Evolutionary conservation across 2,113 vertebrate genomes (phyloP).

Genomic region (Girardinichthys multiradiatus): DNA sequence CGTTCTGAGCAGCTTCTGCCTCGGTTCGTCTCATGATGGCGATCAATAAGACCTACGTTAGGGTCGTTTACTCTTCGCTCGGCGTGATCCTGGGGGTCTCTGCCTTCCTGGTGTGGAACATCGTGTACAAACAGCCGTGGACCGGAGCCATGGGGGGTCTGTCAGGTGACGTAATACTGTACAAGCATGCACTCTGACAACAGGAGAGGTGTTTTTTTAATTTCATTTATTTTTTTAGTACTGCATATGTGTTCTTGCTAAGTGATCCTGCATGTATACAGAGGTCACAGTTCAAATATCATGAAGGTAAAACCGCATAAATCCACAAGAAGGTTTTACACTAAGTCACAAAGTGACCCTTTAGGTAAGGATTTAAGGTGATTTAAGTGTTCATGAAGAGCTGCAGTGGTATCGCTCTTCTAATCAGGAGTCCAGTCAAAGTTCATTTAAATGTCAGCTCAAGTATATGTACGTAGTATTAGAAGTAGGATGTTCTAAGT

Average conservation of each 20-base stretch:
- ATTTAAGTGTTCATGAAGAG: background rate
- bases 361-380: too few relatives aligned
- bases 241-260: background rate
- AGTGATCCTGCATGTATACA: background rate
- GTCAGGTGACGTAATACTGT: conserved; percentile 81
- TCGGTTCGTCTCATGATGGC: conserved; percentile 59
- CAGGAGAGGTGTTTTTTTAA: background rate
- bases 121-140: conserved; percentile 84
- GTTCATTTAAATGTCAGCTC: background rate
- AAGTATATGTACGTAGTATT: background rate
- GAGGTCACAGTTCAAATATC: background rate
- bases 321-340: too few relatives aligned
- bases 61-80: conserved; percentile 82
- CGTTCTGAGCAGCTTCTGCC: background rate
- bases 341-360: too few relatives aligned
- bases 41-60: conserved; percentile 76
- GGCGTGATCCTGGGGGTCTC: conserved; percentile 84
- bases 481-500: too few relatives aligned
- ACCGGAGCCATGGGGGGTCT: conserved; percentile 91
- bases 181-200: too few relatives aligned
- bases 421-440: background rate
- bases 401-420: background rate
- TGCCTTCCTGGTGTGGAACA: conserved; percentile 88
- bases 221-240: too few relatives aligned
- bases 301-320: background rate